Conservation (phyloP, 2,888 invertebrate species). For the Nemurella pictetii region DNA sequence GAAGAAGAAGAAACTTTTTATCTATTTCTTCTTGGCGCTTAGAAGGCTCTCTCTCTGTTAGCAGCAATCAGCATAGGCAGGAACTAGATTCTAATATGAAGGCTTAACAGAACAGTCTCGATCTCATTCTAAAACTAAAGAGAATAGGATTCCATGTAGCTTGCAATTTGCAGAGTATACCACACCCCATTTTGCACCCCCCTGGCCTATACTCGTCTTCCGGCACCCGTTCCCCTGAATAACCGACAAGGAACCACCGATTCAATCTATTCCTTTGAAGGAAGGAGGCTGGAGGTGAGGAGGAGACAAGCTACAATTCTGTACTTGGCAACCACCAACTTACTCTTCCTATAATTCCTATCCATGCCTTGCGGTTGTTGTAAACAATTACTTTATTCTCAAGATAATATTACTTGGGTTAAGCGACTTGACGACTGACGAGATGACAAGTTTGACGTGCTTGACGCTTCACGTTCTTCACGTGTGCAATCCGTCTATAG, state of each 20-base stretch:
- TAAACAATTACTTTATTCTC: conserved; percentile 9
- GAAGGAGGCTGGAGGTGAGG: not conserved
- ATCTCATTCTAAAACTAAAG: conserved; percentile 19
- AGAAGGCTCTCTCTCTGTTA: not conserved
- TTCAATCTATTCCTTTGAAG: conserved; percentile 13
- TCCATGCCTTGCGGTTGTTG: conserved; percentile 6
- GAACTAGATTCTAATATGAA: not conserved
- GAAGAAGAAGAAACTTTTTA: not conserved
- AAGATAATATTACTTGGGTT: not conserved
- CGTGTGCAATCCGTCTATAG: not conserved
- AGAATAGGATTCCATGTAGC: conserved; percentile 26
- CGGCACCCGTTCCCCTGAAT: conserved; percentile 1
- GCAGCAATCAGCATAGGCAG: not conserved
- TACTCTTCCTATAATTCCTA: not conserved
- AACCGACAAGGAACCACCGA: conserved; percentile 6
- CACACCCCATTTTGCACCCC: conserved; percentile 7
- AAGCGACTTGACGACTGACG: not conserved
- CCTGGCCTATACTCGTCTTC: not conserved
- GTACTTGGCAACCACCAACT: conserved; percentile 3
- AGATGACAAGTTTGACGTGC: not conserved
- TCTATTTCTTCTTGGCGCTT: not conserved
- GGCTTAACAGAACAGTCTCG: not conserved
- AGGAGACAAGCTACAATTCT: conserved; percentile 3
- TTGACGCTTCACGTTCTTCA: not conserved
- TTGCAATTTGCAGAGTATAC: conserved; percentile 23